Conservation (phyloP, 2,113 vertebrate species). For the Pteruthius melanotis region DNA sequence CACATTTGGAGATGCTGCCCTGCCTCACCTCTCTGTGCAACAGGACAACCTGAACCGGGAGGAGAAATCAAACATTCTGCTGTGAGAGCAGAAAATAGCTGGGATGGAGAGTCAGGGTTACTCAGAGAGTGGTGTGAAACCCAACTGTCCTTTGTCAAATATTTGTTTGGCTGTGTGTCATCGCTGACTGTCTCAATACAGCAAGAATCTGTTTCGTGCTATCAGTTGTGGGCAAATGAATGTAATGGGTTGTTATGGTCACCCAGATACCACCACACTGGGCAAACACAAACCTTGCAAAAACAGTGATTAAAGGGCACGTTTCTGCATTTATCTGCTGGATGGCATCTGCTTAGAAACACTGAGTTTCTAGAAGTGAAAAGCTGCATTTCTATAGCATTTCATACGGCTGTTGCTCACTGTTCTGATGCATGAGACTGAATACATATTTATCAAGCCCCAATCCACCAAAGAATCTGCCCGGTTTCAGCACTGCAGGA, state of each 20-base stretch:
- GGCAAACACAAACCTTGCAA: slow-evolving; percentile 40
- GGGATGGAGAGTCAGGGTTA: neutral
- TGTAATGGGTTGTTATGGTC: slow-evolving; percentile 32
- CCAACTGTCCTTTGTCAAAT: slow-evolving; percentile 11
- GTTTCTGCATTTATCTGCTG: slow-evolving; percentile 7
- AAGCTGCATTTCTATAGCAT: neutral
- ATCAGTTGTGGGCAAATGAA: neutral
- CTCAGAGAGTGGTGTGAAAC: neutral
- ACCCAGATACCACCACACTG: neutral
- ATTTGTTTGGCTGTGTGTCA: slow-evolving; percentile 17
- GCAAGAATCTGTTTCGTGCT: neutral
- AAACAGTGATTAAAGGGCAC: neutral
- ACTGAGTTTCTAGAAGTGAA: neutral
- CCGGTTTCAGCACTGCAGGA: neutral
- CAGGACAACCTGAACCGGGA: neutral
- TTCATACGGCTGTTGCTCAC: neutral
- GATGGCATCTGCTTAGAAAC: neutral
- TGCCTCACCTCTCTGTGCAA: neutral
- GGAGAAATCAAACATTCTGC: neutral
- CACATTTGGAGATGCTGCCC: neutral
- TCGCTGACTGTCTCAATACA: neutral
- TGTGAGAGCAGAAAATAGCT: neutral
- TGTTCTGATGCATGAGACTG: neutral
- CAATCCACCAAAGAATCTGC: neutral
- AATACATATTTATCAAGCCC: neutral